A percentile compares a stretch with the other conserved stretches of the same genome.
These are phyloP conservation scores for Callithrix jacchus DNA, from an alignment of 2,113 vertebrate genomes.

Conservation along the genomic window DNA sequence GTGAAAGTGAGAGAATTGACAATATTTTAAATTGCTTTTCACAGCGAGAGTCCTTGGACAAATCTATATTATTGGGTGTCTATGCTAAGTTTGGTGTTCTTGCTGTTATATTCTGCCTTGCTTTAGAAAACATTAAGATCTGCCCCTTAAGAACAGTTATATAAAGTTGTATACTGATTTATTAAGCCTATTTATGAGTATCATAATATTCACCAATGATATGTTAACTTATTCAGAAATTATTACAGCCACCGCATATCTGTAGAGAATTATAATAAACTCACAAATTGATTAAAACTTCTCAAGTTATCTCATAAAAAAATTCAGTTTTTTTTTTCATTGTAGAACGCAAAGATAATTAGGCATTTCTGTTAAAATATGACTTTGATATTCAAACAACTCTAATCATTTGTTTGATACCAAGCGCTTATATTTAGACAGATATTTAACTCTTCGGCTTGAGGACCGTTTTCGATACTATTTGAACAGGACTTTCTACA, in stretches of 20 bases:
- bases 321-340: not conserved
- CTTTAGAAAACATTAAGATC: not conserved
- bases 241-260: not conserved
- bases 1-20: slow-evolving; percentile 56
- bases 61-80: slow-evolving; percentile 60
- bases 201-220: not conserved
- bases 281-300: not conserved
- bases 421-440: not conserved
- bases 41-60: slow-evolving; percentile 50
- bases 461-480: not conserved
- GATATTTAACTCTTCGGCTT: not conserved
- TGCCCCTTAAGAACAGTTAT: not conserved
- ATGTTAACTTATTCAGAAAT: not conserved
- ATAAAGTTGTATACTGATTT: not conserved
- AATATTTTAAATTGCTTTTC: slow-evolving; percentile 76
- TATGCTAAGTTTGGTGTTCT: slow-evolving; percentile 36
- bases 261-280: not conserved
- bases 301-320: not conserved
- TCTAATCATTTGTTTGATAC: not conserved
- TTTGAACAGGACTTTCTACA: not conserved
- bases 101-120: not conserved
- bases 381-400: not conserved
- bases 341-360: not conserved
- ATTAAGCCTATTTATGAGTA: not conserved
- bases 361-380: not conserved